Evolutionary conservation across 2,888 invertebrate genomes (phyloP).

Genomic region (Graphium colonna): DNA sequence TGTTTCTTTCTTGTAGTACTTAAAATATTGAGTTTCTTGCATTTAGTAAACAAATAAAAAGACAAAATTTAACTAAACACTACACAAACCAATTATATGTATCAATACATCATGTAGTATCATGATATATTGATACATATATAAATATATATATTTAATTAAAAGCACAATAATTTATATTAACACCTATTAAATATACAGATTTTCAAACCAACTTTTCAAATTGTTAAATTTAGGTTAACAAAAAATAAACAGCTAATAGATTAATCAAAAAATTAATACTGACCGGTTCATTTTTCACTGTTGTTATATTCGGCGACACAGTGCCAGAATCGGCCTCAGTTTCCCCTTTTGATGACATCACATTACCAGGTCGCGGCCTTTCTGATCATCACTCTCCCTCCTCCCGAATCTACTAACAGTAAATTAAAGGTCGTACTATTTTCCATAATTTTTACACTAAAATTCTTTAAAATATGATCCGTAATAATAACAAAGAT

Average conservation of each 20-base stretch:
- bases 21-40: too few relatives aligned
- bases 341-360: slow-evolving; percentile 80
- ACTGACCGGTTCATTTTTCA: slow-evolving; percentile 76
- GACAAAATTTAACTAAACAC: too few relatives aligned
- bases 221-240: neutral
- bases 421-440: slow-evolving; percentile 41
- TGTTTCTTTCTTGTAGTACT: too few relatives aligned
- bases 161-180: too few relatives aligned
- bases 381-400: slow-evolving; percentile 75
- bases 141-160: too few relatives aligned
- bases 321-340: slow-evolving; percentile 79
- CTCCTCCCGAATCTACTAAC: slow-evolving; percentile 60
- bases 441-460: slow-evolving; percentile 21
- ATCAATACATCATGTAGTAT: too few relatives aligned
- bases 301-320: slow-evolving; percentile 65
- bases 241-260: neutral
- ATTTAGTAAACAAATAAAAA: too few relatives aligned
- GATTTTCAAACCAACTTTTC: too few relatives aligned
- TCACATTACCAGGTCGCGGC: slow-evolving; percentile 73
- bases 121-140: too few relatives aligned
- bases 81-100: too few relatives aligned
- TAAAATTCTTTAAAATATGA: slow-evolving; percentile 10
- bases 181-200: too few relatives aligned
- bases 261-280: slow-evolving; percentile 17
- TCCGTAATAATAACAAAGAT: slow-evolving; percentile 30